phyloP scores from a whole-genome alignment of 2,113 vertebrate species.

The Leptodactylus fuscus region DNA sequence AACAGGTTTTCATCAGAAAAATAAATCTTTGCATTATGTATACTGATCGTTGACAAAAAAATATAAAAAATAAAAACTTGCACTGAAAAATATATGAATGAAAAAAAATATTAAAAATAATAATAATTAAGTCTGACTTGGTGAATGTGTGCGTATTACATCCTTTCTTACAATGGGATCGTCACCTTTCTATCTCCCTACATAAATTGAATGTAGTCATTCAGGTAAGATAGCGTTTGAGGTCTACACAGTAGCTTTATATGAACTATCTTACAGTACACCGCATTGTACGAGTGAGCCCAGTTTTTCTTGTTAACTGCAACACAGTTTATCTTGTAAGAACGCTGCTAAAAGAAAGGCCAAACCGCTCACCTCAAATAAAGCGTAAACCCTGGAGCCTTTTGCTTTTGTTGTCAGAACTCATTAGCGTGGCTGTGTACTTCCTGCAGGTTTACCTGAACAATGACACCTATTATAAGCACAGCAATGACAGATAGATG shows the following conservation, averaged over 20 bases:
- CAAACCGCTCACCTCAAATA: constrained; percentile 2
- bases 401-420: constrained; percentile 54
- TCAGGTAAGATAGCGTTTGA: neutral
- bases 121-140: no score
- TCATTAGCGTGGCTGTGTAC: constrained; percentile 23
- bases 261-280: neutral
- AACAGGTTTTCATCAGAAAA: no score
- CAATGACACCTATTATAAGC: constrained; percentile 36
- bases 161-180: no score
- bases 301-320: neutral
- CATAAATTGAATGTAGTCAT: neutral
- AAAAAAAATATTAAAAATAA: no score
- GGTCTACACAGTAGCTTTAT: neutral
- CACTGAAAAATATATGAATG: no score
- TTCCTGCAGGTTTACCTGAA: constrained; percentile 48
- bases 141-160: no score
- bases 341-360: constrained; percentile 3
- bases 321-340: neutral
- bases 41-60: no score
- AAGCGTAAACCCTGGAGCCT: constrained; percentile 41
- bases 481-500: constrained; percentile 43
- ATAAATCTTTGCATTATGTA: no score
- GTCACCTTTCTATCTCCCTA: no score
- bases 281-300: neutral
- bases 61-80: no score